A percentile compares a stretch with the other conserved stretches of the same genome.
Conservation (phyloP, 2,888 invertebrate species). For the Caenorhabditis sulstoni region DNA sequence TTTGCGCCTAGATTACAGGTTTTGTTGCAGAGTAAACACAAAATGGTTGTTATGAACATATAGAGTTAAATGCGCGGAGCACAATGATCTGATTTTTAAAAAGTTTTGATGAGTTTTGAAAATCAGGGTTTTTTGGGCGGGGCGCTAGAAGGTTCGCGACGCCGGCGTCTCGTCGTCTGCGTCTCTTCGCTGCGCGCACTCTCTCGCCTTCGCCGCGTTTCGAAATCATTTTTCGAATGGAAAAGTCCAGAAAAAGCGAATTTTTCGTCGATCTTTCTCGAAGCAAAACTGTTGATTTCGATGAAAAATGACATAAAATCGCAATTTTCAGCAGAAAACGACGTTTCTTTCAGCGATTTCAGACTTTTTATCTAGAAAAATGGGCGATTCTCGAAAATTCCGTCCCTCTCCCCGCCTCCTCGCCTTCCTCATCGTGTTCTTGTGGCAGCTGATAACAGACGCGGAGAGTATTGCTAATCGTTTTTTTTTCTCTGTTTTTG, state of each 20-base stretch:
- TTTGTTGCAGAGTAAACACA: background rate
- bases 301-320: no score
- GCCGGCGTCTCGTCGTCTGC: conserved; percentile 31
- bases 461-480: conserved; percentile 1
- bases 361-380: no score
- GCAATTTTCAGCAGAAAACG: no score
- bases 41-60: background rate
- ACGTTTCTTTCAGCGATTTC: no score
- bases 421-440: no score
- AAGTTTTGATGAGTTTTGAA: background rate
- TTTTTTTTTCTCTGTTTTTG: conserved; percentile 10
- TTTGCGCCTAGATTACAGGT: conserved; percentile 8
- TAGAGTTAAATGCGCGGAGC: background rate
- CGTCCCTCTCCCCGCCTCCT: no score
- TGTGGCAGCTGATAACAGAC: background rate
- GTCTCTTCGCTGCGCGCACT: conserved; percentile 3
- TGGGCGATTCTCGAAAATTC: no score
- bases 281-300: no score
- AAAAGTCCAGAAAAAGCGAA: background rate
- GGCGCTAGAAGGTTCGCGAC: conserved; percentile 48
- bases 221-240: conserved; percentile 22
- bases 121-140: conserved; percentile 25
- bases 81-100: background rate
- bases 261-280: conserved; percentile 13
- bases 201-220: conserved; percentile 13